These are phyloP conservation scores for Heteropelma amictum DNA, from an alignment of 2,888 invertebrate genomes.

Conservation along the genomic window DNA sequence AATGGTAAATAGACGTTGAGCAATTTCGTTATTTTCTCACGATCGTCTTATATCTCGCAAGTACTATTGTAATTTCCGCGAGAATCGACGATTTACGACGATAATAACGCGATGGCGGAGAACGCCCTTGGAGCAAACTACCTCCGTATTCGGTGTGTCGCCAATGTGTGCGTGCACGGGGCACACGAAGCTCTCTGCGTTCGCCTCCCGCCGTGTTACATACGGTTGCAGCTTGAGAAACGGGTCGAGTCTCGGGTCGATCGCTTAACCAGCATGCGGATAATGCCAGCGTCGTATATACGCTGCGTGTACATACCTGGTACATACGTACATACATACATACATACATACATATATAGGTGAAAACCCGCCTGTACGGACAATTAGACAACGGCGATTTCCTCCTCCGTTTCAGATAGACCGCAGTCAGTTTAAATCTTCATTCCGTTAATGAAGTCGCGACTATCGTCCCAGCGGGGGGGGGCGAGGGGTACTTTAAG, in stretches of 20 bases:
- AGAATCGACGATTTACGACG: too few species aligned
- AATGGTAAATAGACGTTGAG: slow-evolving; percentile 81
- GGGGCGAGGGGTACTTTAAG: slow-evolving; percentile 28
- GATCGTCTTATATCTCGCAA: too few species aligned
- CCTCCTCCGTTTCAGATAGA: slow-evolving; percentile 10
- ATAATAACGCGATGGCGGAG: too few species aligned
- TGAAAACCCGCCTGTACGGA: slow-evolving; percentile 29
- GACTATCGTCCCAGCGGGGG: neutral
- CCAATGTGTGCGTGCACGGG: neutral
- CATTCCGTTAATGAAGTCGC: slow-evolving; percentile 46
- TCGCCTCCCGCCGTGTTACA: neutral
- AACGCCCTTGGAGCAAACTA: neutral
- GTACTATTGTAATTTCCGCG: too few species aligned
- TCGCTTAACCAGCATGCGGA: slow-evolving; percentile 45
- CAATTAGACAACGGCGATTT: slow-evolving; percentile 46
- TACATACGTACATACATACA: slow-evolving; percentile 25
- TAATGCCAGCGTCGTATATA: slow-evolving; percentile 44
- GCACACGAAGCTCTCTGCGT: neutral
- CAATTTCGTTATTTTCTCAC: neutral
- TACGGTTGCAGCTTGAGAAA: slow-evolving; percentile 5
- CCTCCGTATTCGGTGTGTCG: slow-evolving; percentile 3
- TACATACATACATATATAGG: neutral
- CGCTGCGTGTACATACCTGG: too few species aligned
- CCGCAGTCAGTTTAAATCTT: slow-evolving; percentile 50
- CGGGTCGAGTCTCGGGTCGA: slow-evolving; percentile 19